Percentiles rank a stretch among this genome's conserved stretches.
Evolutionary conservation across 2,888 invertebrate genomes (phyloP).

Genomic region (Torymus tubicola): DNA sequence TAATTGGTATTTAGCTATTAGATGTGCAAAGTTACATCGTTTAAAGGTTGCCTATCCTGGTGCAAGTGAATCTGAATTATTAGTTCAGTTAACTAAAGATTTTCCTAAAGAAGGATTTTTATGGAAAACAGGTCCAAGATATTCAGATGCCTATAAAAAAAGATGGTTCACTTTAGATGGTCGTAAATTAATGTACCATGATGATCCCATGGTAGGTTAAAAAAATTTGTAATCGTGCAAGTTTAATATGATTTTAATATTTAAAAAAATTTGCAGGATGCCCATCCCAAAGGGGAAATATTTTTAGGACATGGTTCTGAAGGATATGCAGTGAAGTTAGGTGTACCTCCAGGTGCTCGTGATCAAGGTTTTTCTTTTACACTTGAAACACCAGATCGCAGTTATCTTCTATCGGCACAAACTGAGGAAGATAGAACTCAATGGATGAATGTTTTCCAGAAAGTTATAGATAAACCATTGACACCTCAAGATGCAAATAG

Average conservation of each 20-base stretch:
- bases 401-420: constrained; percentile 86
- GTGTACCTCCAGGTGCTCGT: constrained; percentile 83
- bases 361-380: constrained; percentile 90
- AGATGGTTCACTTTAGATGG: constrained; percentile 94
- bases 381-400: constrained; percentile 87
- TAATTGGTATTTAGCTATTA: constrained; percentile 90
- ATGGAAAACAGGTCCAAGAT: constrained; percentile 91
- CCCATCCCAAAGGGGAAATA: constrained; percentile 93
- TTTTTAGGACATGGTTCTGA: constrained; percentile 88
- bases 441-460: constrained; percentile 88
- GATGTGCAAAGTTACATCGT: constrained; percentile 90
- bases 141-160: constrained; percentile 88
- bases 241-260: not conserved
- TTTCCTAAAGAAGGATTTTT: constrained; percentile 92
- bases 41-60: constrained; percentile 91
- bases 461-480: constrained; percentile 85
- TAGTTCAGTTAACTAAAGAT: constrained; percentile 86
- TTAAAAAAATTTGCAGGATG: constrained; percentile 79
- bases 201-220: constrained; percentile 83
- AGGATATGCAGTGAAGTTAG: constrained; percentile 85
- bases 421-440: constrained; percentile 86
- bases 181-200: constrained; percentile 94
- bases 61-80: constrained; percentile 84
- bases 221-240: not conserved
- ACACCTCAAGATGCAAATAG: constrained; percentile 88